These are phyloP conservation scores for Corvus cornix DNA, from an alignment of 2,113 vertebrate genomes.

Conservation along the genomic window DNA sequence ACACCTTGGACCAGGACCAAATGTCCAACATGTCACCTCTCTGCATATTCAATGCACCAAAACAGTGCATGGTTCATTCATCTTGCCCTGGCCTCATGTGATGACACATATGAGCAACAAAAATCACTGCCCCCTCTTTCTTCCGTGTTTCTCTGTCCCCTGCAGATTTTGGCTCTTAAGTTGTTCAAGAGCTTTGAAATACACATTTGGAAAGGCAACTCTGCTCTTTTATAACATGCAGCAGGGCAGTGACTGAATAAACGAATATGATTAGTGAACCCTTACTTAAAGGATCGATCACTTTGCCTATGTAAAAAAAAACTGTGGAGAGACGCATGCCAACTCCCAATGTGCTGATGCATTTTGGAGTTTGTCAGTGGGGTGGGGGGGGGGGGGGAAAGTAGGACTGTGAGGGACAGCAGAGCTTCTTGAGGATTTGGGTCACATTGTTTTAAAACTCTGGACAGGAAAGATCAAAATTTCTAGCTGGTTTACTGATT, in stretches of 20 bases:
- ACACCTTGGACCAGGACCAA: neutral
- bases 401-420: neutral
- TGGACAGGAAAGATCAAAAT: conserved; percentile 16
- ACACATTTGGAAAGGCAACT: conserved; percentile 10
- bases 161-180: neutral
- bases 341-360: neutral
- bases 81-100: conserved; percentile 14
- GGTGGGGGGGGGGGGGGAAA: neutral
- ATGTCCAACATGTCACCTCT: neutral
- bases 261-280: conserved; percentile 31
- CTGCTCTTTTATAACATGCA: neutral
- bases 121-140: neutral
- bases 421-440: neutral
- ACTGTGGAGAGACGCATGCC: neutral
- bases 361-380: neutral
- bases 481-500: neutral
- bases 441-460: conserved; percentile 15
- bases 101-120: neutral
- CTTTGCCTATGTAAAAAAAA: conserved; percentile 5
- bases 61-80: neutral
- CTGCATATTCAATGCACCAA: conserved; percentile 8
- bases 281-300: conserved; percentile 34
- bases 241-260: conserved; percentile 34
- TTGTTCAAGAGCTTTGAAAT: conserved; percentile 42
- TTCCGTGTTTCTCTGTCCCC: neutral